phyloP scores from a whole-genome alignment of 2,888 invertebrate species.

The Clitarchus hookeri region DNA sequence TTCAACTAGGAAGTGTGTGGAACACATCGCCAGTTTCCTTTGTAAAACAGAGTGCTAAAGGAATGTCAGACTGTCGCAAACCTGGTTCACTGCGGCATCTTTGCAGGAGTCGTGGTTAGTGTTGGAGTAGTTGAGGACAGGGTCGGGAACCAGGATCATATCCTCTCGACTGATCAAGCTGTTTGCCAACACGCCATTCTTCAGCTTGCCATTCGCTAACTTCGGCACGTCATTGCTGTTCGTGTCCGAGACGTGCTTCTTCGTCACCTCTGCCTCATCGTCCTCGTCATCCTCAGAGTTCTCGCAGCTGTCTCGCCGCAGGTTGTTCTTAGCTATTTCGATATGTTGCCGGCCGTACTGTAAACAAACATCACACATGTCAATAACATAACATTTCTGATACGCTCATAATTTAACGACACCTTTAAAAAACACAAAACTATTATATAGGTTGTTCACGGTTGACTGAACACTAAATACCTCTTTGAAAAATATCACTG shows the following conservation, averaged over 20 bases:
- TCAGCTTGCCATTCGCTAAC: constrained; percentile 21
- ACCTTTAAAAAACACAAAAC: no score
- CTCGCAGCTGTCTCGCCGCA: constrained; percentile 57
- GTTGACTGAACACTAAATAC: no score
- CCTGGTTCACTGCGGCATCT: constrained; percentile 21
- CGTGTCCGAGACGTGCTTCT: constrained; percentile 39
- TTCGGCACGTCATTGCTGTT: constrained; percentile 39
- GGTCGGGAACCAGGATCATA: constrained; percentile 74
- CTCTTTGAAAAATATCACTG: no score
- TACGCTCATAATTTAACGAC: no score
- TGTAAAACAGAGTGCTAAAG: no score
- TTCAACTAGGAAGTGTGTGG: no score
- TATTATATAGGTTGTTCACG: no score
- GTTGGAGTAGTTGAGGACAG: constrained; percentile 62
- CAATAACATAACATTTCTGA: neutral
- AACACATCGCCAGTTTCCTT: no score
- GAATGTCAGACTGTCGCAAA: constrained; percentile 19
- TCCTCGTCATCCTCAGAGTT: constrained; percentile 53
- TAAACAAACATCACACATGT: constrained; percentile 44
- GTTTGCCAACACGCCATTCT: constrained; percentile 35
- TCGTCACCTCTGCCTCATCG: constrained; percentile 45
- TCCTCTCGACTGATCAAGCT: constrained; percentile 73
- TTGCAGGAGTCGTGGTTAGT: constrained; percentile 46
- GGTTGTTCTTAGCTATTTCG: constrained; percentile 63
- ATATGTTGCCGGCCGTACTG: constrained; percentile 85